Conservation (phyloP, 2,113 vertebrate genomes). For the Microcebus griseorufus region DNA sequence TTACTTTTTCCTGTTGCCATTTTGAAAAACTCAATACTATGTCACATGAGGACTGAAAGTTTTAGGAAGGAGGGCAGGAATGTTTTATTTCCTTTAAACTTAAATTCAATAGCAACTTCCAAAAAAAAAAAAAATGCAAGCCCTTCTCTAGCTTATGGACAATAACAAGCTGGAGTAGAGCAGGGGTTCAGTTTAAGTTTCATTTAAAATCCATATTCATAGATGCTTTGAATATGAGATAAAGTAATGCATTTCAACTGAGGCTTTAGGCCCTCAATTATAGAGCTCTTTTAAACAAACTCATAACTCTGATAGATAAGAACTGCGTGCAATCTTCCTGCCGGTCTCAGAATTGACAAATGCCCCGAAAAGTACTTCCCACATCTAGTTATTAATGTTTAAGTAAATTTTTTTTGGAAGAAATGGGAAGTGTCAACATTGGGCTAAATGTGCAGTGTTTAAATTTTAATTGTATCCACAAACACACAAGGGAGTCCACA, state of each 20-base stretch:
- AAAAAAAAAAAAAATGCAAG: not conserved
- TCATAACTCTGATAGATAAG: not conserved
- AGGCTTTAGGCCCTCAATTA: not conserved
- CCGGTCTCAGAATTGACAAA: not conserved
- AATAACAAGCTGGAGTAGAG: not conserved
- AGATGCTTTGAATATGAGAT: not conserved
- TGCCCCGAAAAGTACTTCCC: not conserved
- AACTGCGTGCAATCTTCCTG: not conserved
- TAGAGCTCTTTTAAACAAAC: not conserved
- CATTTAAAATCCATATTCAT: not conserved
- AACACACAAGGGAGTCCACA: not conserved
- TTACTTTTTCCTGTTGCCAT: not conserved
- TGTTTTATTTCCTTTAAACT: conserved; percentile 8
- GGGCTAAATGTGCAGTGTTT: not conserved
- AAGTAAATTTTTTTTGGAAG: conserved; percentile 40
- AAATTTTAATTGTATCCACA: conserved; percentile 59
- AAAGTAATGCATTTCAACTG: conserved; percentile 11
- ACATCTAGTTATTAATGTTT: conserved; percentile 40
- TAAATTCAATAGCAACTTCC: conserved; percentile 42
- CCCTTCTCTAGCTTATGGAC: not conserved
- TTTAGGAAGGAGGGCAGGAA: not conserved
- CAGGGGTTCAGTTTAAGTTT: not conserved
- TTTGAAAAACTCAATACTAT: not conserved
- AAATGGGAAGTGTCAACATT: conserved; percentile 41
- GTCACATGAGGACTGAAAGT: not conserved